Evolutionary conservation across 2,113 vertebrate genomes (phyloP), one percentile per base, ranked within the genome.

Genomic region (Xerus inauris): DNA sequence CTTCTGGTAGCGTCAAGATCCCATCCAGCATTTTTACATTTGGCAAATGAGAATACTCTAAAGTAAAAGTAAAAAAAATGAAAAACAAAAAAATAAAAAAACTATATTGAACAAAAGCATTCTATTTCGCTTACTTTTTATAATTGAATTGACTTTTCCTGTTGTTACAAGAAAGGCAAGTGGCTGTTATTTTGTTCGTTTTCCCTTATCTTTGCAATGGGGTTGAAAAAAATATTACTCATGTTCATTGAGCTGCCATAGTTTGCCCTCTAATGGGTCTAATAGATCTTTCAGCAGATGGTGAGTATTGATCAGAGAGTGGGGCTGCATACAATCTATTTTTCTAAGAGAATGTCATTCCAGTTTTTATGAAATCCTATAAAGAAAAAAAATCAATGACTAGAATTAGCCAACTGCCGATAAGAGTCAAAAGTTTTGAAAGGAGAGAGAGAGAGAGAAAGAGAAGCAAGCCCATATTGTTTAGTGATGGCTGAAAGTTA

Each of bases 1-100:
- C 99, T 97, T 99, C 99, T 98, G 99, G 99, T 97, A 99, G 97
- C 94, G 99, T 99, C 47, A 99, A 98, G 97, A 99, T 98, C 30
- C 99, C 99, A 97, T 99, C 99, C 98, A 99, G 98, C 76, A 98
- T 97, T 98, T 99, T 99, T 81, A 99, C 98, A 93, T 99, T 99
- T 99, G 99, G 99, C 99, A 99, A 99, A 98, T 97, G 98, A 99
- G 98, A 99, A 99, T 26, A 99, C 99, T 57, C 99, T 99, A 98
- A 69, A 97, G 97, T 51, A 96, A 89, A 98, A 82, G 87, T 49
- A 69, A 92, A 95, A 97, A 87, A 62, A n/a, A n/a, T n/a, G n/a
- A n/a, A 69, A 95, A 62, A 95, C n/a, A 0, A 87, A 75, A 64
- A 51, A 85, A 26, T 94, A 88, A n/a, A n/a, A n/a, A n/a, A n/a